phyloP scores from a whole-genome alignment of 2,113 vertebrate genomes.

The Phylloscopus trochiloides region DNA sequence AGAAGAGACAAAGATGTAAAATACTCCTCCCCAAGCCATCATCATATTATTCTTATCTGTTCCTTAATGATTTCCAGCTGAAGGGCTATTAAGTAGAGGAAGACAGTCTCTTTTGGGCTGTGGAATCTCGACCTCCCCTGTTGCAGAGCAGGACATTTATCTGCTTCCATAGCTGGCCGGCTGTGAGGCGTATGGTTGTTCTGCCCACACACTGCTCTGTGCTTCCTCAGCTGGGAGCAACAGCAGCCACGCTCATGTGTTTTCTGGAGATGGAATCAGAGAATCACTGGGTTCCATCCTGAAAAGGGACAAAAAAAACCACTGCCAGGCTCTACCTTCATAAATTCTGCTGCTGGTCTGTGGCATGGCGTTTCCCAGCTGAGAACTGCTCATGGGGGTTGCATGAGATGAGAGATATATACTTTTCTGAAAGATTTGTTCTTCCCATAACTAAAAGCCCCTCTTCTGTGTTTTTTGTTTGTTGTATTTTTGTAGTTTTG shows the following conservation, averaged over 20 bases:
- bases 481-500: not conserved
- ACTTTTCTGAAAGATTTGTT: not conserved
- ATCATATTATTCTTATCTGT: not conserved
- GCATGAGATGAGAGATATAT: not conserved
- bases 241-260: rapidly evolving
- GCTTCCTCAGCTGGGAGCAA: not conserved
- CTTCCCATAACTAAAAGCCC: not conserved
- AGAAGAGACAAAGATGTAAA: not conserved
- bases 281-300: not conserved
- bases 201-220: rapidly evolving
- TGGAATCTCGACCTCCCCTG: not conserved
- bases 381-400: rapidly evolving
- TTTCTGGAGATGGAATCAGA: not conserved
- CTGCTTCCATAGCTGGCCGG: rapidly evolving
- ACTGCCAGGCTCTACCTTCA: not conserved
- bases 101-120: not conserved
- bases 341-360: not conserved
- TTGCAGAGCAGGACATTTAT: not conserved
- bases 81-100: not conserved
- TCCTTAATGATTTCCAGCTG: not conserved
- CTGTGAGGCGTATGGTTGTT: rapidly evolving
- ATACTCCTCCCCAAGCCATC: not conserved
- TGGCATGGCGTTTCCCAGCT: not conserved
- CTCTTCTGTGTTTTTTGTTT: not conserved
- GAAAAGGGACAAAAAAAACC: not conserved